phyloP scores from a whole-genome alignment of 2,888 invertebrate species.

The Scaptomyza cyrtandrae region DNA sequence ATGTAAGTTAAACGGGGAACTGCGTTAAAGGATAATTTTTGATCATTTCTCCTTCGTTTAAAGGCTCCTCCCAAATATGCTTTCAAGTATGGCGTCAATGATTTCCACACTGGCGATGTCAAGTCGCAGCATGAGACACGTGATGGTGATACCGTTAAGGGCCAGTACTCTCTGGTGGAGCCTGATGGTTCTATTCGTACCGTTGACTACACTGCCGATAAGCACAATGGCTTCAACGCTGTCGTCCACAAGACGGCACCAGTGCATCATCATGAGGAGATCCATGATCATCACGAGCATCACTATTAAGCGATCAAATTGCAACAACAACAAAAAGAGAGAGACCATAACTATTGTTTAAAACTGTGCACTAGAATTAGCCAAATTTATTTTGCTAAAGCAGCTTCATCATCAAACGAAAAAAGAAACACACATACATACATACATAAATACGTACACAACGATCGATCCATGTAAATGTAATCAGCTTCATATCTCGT shows the following conservation, averaged over 20 bases:
- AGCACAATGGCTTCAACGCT: slow-evolving; percentile 85
- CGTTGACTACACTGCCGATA: slow-evolving; percentile 85
- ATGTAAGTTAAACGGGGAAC: slow-evolving; percentile 85
- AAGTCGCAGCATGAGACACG: slow-evolving; percentile 88
- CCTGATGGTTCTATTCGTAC: slow-evolving; percentile 91
- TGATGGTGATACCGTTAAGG: slow-evolving; percentile 88
- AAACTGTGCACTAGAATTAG: slow-evolving; percentile 69
- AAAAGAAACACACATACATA: slow-evolving; percentile 5
- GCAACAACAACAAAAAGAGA: slow-evolving; percentile 18
- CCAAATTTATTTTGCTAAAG: slow-evolving; percentile 69
- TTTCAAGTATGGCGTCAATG: slow-evolving; percentile 86
- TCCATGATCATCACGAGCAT: slow-evolving; percentile 57
- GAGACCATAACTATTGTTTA: slow-evolving; percentile 53
- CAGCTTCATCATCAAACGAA: slow-evolving; percentile 43
- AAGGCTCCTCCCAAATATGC: slow-evolving; percentile 88
- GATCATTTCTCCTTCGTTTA: slow-evolving; percentile 30
- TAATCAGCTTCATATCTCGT: slow-evolving; percentile 79
- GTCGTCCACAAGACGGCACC: slow-evolving; percentile 85
- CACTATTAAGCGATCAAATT: slow-evolving; percentile 56
- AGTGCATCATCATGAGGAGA: slow-evolving; percentile 82
- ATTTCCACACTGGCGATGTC: slow-evolving; percentile 86
- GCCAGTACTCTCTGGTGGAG: slow-evolving; percentile 88
- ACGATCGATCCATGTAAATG: slow-evolving; percentile 63
- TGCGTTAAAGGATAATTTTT: neutral
- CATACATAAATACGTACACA: slow-evolving; percentile 23